Evolutionary conservation across 2,888 invertebrate species (phyloP), one percentile per base, ranked within the genome.

Genomic region (Meiosimyza decipiens): DNA sequence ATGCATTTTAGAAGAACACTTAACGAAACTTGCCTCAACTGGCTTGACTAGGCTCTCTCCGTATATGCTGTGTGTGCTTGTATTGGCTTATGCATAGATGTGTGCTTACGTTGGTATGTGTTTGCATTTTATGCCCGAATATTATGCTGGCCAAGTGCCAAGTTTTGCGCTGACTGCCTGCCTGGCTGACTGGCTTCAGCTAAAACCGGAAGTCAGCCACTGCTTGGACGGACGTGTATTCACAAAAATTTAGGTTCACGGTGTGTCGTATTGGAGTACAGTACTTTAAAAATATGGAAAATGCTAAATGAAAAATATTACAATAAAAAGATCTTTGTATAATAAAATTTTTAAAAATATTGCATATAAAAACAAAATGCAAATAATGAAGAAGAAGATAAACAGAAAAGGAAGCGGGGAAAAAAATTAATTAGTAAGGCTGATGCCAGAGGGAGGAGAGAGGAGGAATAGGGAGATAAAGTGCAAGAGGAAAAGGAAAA

Each of bases 141-240:
- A 76, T 76, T 74, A 74, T 75, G 73, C 77, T 79, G 79, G 79
- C 79, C 72, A 68, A 73, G 67, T 73, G 79, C 79, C 79, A 79
- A 79, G 74, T 79, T 71, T 69, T 63, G 51, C 68, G 71, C 71
- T 68, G 57, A 51, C 49, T 28, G 33, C 40, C 18, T 60, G 15
- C 13, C 15, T 3, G 33, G 40, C 47, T 57, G 40, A 15, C 16
- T 33, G 40, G 55, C 55, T 40, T 4, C 18, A 12, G 55, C 51
- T 28, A 50, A 16, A 54, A 54, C 40, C 70, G 70, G 63, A 63
- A 63, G 54, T 47, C 70, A 54, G 63, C 49, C 63, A 52, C 18
- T 52, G 70, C 62, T 28, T 70, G 62, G 22, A 54, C 47, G 67
- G 64, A 64, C 64, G 51, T 64, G 64, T 64, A 51, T 49, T 50